Percentiles rank a stretch among this genome's conserved stretches.
phyloP scores from a whole-genome alignment of 2,888 invertebrate genomes.

The Acleris literana region DNA sequence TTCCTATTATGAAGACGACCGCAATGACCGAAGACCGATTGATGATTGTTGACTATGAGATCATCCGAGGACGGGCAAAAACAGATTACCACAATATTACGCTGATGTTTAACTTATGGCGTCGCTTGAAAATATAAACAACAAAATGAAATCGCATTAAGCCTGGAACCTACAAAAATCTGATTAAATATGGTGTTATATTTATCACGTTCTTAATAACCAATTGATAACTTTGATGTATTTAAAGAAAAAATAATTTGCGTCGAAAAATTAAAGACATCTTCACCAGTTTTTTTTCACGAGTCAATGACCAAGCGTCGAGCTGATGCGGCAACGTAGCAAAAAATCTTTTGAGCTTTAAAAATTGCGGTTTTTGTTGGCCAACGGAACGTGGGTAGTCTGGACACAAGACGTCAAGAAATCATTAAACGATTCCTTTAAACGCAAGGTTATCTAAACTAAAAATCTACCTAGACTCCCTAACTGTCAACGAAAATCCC shows the following conservation, averaged over 20 bases:
- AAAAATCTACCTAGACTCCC: no score
- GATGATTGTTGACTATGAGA: slow-evolving; percentile 56
- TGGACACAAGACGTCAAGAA: slow-evolving; percentile 22
- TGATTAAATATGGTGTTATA: neutral
- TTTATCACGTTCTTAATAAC: slow-evolving; percentile 3
- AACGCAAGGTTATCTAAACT: no score
- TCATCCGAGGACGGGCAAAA: slow-evolving; percentile 61
- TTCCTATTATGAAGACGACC: slow-evolving; percentile 22
- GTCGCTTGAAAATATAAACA: slow-evolving; percentile 50
- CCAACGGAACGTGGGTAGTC: slow-evolving; percentile 26
- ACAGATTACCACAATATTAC: slow-evolving; percentile 46
- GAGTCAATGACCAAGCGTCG: slow-evolving; percentile 30
- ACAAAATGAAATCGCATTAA: slow-evolving; percentile 8
- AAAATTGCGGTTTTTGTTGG: slow-evolving; percentile 32
- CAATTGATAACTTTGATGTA: slow-evolving; percentile 7
- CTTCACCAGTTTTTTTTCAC: slow-evolving; percentile 25
- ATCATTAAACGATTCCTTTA: slow-evolving; percentile 3
- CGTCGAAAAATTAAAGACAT: slow-evolving; percentile 16
- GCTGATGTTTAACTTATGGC: slow-evolving; percentile 41
- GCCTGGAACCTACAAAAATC: neutral
- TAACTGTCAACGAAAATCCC: no score
- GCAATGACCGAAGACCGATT: slow-evolving; percentile 16
- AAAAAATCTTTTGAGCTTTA: slow-evolving; percentile 26
- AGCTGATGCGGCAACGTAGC: slow-evolving; percentile 31
- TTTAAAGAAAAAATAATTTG: slow-evolving; percentile 5